Percentiles rank a stretch among this genome's conserved stretches.
Conservation (phyloP, 1,140 invertebrate species). For the Drosophila subpulchrella region DNA sequence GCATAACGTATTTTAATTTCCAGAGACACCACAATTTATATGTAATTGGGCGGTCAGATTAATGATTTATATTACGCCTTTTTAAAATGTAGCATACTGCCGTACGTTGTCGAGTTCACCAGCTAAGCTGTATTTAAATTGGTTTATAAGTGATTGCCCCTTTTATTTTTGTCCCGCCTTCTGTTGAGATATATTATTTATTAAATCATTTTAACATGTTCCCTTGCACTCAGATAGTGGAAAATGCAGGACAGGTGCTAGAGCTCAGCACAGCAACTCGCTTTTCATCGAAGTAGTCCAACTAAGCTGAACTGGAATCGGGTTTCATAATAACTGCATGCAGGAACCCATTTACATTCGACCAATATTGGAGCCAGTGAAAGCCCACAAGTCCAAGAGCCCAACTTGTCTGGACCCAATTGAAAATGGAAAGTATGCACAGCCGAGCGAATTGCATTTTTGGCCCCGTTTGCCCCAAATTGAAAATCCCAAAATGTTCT, state of each 20-base stretch:
- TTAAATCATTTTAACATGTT: neutral
- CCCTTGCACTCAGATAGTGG: neutral
- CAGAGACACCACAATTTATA: neutral
- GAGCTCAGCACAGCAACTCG: slow-evolving; percentile 11
- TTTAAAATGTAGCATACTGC: neutral
- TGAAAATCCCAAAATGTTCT: slow-evolving; percentile 48
- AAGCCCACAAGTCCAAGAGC: slow-evolving; percentile 30
- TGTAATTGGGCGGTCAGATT: slow-evolving; percentile 12
- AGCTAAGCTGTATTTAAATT: neutral
- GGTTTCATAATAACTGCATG: slow-evolving; percentile 40
- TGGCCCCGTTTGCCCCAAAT: neutral
- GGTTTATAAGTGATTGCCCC: neutral
- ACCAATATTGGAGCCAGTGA: slow-evolving; percentile 40
- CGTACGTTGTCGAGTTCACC: neutral
- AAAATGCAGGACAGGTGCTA: slow-evolving; percentile 21
- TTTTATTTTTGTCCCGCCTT: neutral
- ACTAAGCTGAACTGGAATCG: slow-evolving; percentile 41
- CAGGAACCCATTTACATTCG: slow-evolving; percentile 33
- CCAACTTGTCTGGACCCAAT: slow-evolving; percentile 40
- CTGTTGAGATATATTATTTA: neutral
- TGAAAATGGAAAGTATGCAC: slow-evolving; percentile 45
- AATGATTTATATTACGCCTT: slow-evolving; percentile 15
- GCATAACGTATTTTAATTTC: neutral
- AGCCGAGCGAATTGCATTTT: slow-evolving; percentile 1
- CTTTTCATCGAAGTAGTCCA: slow-evolving; percentile 14